Percentiles rank a stretch among this genome's conserved stretches.
Evolutionary conservation across 30 jellyfish, hydroid and myxozoan genomes (phyloP).

Genomic region (Hydra vulgaris): DNA sequence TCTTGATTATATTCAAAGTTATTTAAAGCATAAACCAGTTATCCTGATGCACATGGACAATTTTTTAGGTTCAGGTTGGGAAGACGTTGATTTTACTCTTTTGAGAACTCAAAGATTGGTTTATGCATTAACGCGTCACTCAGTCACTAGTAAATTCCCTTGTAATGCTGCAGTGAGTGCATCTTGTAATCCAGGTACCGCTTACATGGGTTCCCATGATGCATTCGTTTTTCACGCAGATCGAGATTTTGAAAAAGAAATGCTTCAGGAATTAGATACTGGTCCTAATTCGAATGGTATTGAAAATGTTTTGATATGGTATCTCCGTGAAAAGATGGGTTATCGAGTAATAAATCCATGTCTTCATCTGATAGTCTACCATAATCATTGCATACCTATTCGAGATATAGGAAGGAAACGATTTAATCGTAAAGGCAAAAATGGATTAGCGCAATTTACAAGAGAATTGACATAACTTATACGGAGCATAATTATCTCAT

Average conservation of each 20-base stretch:
- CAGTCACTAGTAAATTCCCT: constrained; percentile 29
- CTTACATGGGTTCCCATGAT: constrained; percentile 47
- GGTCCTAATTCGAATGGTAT: constrained; percentile 36
- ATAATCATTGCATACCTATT: constrained; percentile 38
- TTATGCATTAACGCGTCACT: constrained; percentile 82
- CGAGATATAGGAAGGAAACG: constrained; percentile 36
- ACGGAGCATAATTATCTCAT: too few species aligned
- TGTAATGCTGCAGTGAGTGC: constrained; percentile 42
- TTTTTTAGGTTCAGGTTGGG: constrained; percentile 80
- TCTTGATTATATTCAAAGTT: constrained; percentile 44
- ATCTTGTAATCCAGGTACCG: constrained; percentile 40
- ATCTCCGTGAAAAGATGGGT: constrained; percentile 11
- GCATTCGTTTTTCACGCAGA: constrained; percentile 34
- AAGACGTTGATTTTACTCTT: constrained; percentile 31
- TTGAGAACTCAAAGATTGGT: constrained; percentile 28
- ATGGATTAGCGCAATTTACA: constrained; percentile 43
- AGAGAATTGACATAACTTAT: not conserved
- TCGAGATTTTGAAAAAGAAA: not conserved
- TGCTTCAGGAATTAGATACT: constrained; percentile 20
- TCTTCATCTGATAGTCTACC: constrained; percentile 25
- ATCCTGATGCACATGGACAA: constrained; percentile 64
- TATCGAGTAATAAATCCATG: constrained; percentile 42
- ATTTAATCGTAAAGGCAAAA: constrained; percentile 27
- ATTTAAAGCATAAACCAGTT: constrained; percentile 40
- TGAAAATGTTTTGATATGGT: constrained; percentile 50